Conservation (phyloP, 2,113 vertebrate species). For the Chaetodon trifascialis region DNA sequence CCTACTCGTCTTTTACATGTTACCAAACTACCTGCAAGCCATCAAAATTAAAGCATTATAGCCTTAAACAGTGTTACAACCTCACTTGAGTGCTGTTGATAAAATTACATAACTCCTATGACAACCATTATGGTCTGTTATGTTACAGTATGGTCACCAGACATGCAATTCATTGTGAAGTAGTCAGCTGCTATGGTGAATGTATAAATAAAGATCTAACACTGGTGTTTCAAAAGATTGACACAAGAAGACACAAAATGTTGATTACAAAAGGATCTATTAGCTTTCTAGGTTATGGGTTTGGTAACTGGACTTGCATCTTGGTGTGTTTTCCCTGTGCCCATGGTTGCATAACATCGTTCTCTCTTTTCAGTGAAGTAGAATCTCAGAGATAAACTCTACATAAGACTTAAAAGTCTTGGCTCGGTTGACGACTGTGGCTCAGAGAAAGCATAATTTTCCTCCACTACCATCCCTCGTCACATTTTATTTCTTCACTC, state of each 20-base stretch:
- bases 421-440: background rate
- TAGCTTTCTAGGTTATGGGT: background rate
- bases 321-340: background rate
- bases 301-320: background rate
- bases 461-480: conserved; percentile 12
- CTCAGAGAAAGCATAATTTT: conserved; percentile 10
- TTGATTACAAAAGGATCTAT: background rate
- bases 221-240: background rate
- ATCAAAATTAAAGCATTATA: too few relatives aligned
- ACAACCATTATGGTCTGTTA: background rate
- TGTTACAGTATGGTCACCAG: background rate
- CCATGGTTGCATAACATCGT: too few relatives aligned
- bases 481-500: conserved; percentile 41
- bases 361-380: background rate
- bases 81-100: too few relatives aligned
- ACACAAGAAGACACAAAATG: background rate
- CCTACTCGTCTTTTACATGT: too few relatives aligned
- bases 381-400: background rate
- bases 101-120: background rate
- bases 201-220: background rate
- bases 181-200: background rate
- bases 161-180: background rate
- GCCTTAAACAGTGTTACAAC: too few relatives aligned
- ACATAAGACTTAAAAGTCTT: background rate
- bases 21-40: too few relatives aligned